Evolutionary conservation across 2,888 invertebrate genomes (phyloP).

Genomic region (Diogma glabrata): DNA sequence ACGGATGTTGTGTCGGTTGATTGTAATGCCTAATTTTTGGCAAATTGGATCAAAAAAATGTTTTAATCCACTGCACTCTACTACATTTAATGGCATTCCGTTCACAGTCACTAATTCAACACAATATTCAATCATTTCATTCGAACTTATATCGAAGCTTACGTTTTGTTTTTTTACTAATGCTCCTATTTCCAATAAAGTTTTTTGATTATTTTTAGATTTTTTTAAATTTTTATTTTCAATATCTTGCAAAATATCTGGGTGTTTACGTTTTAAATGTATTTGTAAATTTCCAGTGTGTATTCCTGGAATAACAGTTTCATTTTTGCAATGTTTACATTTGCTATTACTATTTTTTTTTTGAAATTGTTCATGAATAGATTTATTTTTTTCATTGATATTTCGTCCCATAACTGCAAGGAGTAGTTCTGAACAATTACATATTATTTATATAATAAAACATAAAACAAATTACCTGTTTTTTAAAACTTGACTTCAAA

Average conservation of each 20-base stretch:
- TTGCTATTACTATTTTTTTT: not conserved
- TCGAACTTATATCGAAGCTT: conserved; percentile 2
- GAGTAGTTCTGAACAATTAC: too few species aligned
- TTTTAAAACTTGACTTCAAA: too few species aligned
- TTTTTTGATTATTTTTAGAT: not conserved
- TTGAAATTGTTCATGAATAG: not conserved
- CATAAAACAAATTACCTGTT: too few species aligned
- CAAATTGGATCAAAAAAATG: conserved; percentile 3
- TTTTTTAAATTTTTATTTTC: not conserved
- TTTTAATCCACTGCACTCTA: conserved; percentile 8
- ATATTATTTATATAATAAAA: too few species aligned
- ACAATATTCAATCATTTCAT: conserved; percentile 2
- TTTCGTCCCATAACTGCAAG: conserved; percentile 3
- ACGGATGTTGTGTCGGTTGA: conserved; percentile 1
- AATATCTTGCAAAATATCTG: not conserved
- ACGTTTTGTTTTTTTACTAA: not conserved
- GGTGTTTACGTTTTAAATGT: conserved; percentile 7
- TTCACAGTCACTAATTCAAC: conserved; percentile 5
- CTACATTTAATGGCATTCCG: not conserved
- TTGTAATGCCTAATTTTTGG: too few species aligned
- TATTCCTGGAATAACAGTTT: conserved; percentile 1
- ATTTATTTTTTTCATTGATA: not conserved
- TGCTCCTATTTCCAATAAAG: not conserved
- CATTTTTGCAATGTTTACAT: conserved; percentile 4
- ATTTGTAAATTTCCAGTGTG: conserved; percentile 1